phyloP scores from a whole-genome alignment of 2,113 vertebrate genomes.

The Rhabdomys dilectus region DNA sequence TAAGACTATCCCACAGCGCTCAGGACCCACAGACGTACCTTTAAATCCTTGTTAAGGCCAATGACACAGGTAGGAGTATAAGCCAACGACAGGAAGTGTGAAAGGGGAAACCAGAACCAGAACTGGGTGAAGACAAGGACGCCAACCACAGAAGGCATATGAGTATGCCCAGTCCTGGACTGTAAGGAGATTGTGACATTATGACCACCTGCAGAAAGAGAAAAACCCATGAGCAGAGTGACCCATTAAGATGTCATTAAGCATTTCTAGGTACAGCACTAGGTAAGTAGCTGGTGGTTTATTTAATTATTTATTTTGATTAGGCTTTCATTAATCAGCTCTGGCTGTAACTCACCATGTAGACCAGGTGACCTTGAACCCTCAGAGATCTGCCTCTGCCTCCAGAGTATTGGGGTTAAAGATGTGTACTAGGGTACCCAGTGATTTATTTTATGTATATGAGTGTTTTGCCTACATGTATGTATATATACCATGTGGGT shows the following conservation, averaged over 20 bases:
- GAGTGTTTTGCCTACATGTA: neutral
- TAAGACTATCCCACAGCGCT: neutral
- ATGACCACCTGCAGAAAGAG: constrained; percentile 92
- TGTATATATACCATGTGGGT: neutral
- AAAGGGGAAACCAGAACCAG: constrained; percentile 99
- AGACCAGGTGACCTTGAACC: neutral
- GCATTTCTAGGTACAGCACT: neutral
- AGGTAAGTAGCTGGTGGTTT: constrained; percentile 21
- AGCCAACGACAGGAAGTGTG: constrained; percentile 96
- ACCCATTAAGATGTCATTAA: neutral
- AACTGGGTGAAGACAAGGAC: constrained; percentile 99
- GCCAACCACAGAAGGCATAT: constrained; percentile 98
- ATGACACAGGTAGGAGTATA: constrained; percentile 99
- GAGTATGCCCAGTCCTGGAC: constrained; percentile 98
- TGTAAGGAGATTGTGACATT: constrained; percentile 98
- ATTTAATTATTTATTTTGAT: neutral
- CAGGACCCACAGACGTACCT: constrained; percentile 87
- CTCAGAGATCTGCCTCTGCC: neutral
- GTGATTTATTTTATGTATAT: neutral
- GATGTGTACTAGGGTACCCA: fast-evolving
- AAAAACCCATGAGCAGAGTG: neutral
- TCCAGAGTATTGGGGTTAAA: neutral
- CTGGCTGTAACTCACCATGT: neutral
- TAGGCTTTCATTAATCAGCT: neutral
- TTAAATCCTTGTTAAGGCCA: constrained; percentile 99